These are phyloP conservation scores for Allolobophora icterica DNA, from an alignment of 2,888 invertebrate species.

Conservation along the genomic window DNA sequence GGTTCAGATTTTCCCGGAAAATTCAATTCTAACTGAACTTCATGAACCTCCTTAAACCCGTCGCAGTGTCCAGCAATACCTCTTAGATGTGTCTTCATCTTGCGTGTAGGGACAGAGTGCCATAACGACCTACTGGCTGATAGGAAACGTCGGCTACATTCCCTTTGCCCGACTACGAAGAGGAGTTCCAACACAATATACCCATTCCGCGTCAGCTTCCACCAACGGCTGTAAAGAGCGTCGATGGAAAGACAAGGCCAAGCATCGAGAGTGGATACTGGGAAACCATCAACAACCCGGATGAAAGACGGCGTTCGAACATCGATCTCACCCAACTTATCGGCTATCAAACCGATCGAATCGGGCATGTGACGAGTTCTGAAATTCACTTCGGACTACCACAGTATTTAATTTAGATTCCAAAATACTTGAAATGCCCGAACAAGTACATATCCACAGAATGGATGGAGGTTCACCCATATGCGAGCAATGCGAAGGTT, in stretches of 20 bases:
- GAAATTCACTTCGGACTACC: background rate
- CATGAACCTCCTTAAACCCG: no score
- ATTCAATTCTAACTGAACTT: no score
- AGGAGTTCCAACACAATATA: constrained; percentile 18
- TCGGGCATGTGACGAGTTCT: background rate
- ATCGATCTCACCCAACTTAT: background rate
- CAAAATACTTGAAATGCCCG: no score
- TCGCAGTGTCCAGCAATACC: no score
- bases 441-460: no score
- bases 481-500: no score
- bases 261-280: constrained; percentile 25
- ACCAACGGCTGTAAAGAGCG: constrained; percentile 34
- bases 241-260: constrained; percentile 4
- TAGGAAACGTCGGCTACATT: constrained; percentile 33
- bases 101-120: constrained; percentile 40
- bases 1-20: no score
- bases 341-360: background rate
- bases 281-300: background rate
- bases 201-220: constrained; percentile 34
- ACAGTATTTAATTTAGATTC: background rate
- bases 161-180: constrained; percentile 39
- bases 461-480: no score
- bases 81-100: background rate
- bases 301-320: background rate
- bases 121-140: constrained; percentile 43